Conservation (phyloP, 2,797 vertebrate species). For the Brachyalestes nurse region DNA sequence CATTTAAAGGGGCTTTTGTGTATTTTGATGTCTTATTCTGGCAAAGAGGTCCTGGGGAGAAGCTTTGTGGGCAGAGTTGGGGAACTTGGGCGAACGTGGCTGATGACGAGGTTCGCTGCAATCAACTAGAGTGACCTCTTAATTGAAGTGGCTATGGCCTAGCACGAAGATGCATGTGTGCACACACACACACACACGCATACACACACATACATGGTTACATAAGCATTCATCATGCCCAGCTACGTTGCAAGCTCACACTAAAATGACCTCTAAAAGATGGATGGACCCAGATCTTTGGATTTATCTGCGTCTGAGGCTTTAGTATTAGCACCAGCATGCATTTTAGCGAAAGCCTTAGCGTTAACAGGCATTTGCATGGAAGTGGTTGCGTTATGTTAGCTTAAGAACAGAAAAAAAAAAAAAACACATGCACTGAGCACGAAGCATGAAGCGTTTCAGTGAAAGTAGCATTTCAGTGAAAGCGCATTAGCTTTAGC, state of each 20-base stretch:
- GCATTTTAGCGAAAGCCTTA: not conserved
- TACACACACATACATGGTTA: not conserved
- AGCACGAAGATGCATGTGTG: not conserved
- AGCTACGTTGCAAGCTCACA: not conserved
- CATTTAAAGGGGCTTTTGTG: conserved; percentile 51
- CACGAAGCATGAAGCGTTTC: too few species aligned
- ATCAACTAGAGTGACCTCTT: conserved; percentile 40
- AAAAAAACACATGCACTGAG: not conserved
- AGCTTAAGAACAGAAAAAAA: not conserved
- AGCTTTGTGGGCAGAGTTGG: conserved; percentile 27
- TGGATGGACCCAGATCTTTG: conserved; percentile 1
- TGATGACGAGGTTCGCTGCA: conserved; percentile 18
- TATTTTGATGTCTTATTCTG: conserved; percentile 51
- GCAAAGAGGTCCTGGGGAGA: conserved; percentile 8
- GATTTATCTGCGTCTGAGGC: not conserved
- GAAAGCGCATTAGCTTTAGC: not conserved
- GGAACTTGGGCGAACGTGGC: not conserved
- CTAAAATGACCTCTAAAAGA: conserved; percentile 20
- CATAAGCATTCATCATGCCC: conserved; percentile 22
- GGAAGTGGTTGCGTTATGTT: not conserved
- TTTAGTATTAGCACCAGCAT: conserved; percentile 2
- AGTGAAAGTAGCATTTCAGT: too few species aligned
- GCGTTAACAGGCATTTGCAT: not conserved
- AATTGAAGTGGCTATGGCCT: conserved; percentile 35
- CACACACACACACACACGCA: not conserved